Evolutionary conservation across 1,140 invertebrate species (phyloP).

Genomic region (Drosophila triauraria): DNA sequence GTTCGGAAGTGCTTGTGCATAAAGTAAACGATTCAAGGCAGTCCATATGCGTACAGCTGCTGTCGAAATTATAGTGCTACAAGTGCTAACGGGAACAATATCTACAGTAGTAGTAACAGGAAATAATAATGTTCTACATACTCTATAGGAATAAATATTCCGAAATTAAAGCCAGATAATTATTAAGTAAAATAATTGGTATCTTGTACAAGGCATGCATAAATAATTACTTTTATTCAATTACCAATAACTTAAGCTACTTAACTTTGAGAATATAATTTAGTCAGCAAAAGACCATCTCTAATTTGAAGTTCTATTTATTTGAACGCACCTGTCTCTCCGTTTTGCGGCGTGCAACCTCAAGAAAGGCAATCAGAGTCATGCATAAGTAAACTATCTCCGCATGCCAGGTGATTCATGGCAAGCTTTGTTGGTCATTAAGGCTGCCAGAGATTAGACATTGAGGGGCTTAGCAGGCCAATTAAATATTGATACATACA

Average conservation of each 20-base stretch:
- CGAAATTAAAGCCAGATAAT: background rate
- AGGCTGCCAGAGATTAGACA: conserved; percentile 23
- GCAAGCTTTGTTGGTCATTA: conserved; percentile 45
- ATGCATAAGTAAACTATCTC: conserved; percentile 45
- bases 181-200: no score
- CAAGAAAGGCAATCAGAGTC: conserved; percentile 45
- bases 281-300: no score
- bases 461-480: conserved; percentile 17
- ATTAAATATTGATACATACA: conserved; percentile 35
- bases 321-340: background rate
- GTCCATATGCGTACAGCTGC: conserved; percentile 8
- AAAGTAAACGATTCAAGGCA: conserved; percentile 49
- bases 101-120: background rate
- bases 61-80: background rate
- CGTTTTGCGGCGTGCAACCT: conserved; percentile 13
- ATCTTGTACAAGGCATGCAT: no score
- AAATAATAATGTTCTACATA: background rate
- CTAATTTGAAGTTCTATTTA: background rate
- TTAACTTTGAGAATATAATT: no score
- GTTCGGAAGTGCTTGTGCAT: conserved; percentile 76
- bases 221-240: no score
- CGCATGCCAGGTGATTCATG: conserved; percentile 35
- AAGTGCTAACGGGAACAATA: no score
- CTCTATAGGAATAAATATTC: no score
- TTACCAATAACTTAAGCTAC: no score